Evolutionary conservation across 2,113 vertebrate species (phyloP).

Genomic region (Macquaria australasica): DNA sequence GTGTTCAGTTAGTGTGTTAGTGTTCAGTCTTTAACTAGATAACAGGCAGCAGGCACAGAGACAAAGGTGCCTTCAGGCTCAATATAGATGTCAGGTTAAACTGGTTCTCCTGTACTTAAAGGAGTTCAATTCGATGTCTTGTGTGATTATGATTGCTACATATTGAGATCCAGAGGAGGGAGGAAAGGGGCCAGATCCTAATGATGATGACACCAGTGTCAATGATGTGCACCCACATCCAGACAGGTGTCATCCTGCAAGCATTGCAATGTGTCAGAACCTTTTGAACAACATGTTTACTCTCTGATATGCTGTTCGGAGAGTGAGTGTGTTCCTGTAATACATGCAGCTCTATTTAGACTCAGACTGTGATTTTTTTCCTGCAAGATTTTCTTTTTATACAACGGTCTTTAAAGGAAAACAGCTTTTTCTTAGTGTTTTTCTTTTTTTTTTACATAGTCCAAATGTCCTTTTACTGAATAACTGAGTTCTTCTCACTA

Average conservation of each 20-base stretch:
- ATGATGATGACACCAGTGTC: background rate
- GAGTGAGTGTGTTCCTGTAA: constrained; percentile 7
- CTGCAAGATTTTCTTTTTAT: background rate
- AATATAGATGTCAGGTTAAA: constrained; percentile 33
- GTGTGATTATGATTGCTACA: constrained; percentile 39
- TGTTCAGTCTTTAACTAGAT: constrained; percentile 38
- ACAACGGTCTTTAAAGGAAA: background rate
- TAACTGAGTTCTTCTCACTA: background rate
- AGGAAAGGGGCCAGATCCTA: constrained; percentile 14
- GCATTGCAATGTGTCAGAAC: constrained; percentile 13
- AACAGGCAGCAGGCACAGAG: constrained; percentile 33
- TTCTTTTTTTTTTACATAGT: background rate
- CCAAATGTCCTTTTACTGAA: background rate
- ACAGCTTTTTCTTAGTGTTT: background rate
- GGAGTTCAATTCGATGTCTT: constrained; percentile 31
- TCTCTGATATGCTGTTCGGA: background rate
- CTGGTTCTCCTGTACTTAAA: constrained; percentile 31
- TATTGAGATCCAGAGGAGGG: constrained; percentile 19
- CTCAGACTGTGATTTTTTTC: background rate
- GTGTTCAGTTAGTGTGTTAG: no score
- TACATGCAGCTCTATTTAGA: background rate
- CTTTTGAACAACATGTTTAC: constrained; percentile 23
- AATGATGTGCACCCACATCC: constrained; percentile 1
- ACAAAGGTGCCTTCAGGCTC: constrained; percentile 36
- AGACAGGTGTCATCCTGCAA: constrained; percentile 36